These are phyloP conservation scores for Hemiscyllium ocellatum DNA, from an alignment of 2,113 vertebrate genomes.

Conservation along the genomic window DNA sequence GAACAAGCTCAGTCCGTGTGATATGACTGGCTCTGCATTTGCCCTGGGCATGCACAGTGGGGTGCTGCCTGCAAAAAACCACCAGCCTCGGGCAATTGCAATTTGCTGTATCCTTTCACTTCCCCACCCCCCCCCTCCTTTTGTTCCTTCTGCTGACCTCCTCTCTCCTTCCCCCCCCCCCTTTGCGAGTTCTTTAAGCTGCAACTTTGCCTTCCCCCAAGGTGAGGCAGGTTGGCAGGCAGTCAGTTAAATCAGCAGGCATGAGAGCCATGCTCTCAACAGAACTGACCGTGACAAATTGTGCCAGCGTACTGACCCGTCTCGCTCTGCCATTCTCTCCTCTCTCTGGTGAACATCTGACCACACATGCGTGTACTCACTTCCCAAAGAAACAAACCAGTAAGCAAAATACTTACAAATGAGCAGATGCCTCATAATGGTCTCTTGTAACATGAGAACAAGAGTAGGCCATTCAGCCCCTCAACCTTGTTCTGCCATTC, in stretches of 20 bases:
- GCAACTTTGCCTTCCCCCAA: not conserved
- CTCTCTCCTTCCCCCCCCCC: not conserved
- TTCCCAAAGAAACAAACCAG: too few species aligned
- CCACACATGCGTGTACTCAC: too few species aligned
- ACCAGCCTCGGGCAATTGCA: not conserved
- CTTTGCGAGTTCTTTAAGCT: not conserved
- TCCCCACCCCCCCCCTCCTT: too few species aligned
- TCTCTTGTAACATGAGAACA: too few species aligned
- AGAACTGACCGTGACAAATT: not conserved
- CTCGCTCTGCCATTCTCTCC: not conserved
- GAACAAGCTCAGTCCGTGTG: not conserved
- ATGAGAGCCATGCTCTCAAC: not conserved
- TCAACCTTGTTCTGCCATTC: too few species aligned
- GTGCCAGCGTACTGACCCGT: not conserved
- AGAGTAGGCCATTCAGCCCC: too few species aligned
- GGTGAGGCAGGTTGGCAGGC: not conserved
- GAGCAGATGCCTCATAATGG: too few species aligned
- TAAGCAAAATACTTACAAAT: too few species aligned
- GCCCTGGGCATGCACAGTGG: not conserved
- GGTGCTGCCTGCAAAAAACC: not conserved
- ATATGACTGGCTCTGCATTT: not conserved
- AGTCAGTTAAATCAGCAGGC: not conserved
- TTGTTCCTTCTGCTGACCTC: not conserved
- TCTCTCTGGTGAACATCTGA: not conserved
- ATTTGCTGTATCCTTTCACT: rapidly evolving